A percentile compares a stretch with the other conserved stretches of the same genome.
phyloP scores from a whole-genome alignment of 2,888 invertebrate genomes.

The Hydrotaea cyrtoneurina region DNA sequence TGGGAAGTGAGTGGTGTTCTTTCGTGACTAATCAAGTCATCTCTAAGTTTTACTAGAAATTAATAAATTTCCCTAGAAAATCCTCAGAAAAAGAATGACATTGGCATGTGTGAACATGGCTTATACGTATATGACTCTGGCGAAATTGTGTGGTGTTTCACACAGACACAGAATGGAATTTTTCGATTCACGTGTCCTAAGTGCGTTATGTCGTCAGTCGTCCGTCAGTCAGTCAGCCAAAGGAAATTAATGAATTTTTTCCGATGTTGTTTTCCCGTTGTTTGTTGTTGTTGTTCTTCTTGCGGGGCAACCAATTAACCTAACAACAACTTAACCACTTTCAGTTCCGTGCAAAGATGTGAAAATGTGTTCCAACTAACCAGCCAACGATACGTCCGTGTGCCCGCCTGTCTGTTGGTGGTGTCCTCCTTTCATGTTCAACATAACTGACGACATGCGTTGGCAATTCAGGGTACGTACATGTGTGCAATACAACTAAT shows the following conservation, averaged over 20 bases:
- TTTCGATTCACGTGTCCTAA: neutral
- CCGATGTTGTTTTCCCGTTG: neutral
- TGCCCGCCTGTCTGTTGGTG: neutral
- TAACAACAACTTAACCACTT: slow-evolving; percentile 50
- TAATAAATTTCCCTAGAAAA: too few species aligned
- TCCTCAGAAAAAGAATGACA: too few species aligned
- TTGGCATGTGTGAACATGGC: too few species aligned
- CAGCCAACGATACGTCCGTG: neutral
- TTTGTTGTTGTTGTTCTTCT: neutral
- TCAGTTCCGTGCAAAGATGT: neutral
- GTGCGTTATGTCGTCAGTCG: neutral
- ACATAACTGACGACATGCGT: slow-evolving; percentile 64
- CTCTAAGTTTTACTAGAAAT: too few species aligned
- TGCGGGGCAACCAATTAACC: slow-evolving; percentile 59
- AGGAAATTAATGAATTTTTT: neutral
- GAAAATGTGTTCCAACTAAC: neutral
- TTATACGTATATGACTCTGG: too few species aligned
- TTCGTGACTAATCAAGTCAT: too few species aligned
- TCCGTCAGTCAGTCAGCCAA: neutral
- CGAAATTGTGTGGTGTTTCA: too few species aligned
- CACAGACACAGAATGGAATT: neutral
- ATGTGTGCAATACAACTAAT: slow-evolving; percentile 45
- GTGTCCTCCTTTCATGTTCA: slow-evolving; percentile 47
- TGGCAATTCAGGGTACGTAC: slow-evolving; percentile 55
- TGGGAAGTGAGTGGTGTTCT: too few species aligned